Conservation (phyloP, 1,140 invertebrate species). For the Macrocentrus cingulum region DNA sequence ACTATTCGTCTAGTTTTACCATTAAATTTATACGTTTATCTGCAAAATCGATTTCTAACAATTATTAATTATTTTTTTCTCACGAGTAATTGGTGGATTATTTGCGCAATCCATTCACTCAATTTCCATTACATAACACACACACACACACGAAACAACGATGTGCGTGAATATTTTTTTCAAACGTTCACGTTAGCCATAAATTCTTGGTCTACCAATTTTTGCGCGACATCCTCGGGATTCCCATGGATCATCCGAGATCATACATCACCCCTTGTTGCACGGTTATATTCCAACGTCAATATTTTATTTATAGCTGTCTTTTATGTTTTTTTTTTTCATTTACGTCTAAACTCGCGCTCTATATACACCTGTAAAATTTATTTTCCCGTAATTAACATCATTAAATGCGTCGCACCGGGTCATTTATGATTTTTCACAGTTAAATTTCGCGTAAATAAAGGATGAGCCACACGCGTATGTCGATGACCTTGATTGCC, state of each 20-base stretch:
- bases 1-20: too few species aligned
- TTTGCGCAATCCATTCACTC: not conserved
- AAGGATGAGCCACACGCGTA: too few species aligned
- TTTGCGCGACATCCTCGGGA: slow-evolving; percentile 10
- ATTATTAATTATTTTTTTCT: not conserved
- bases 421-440: too few species aligned
- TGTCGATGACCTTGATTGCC: too few species aligned
- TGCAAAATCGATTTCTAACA: not conserved
- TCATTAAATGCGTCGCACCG: too few species aligned
- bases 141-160: too few species aligned
- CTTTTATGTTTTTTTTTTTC: not conserved
- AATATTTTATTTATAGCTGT: slow-evolving; percentile 13
- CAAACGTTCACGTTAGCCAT: not conserved
- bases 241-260: slow-evolving; percentile 12
- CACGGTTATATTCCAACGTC: slow-evolving; percentile 9
- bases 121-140: slow-evolving; percentile 8
- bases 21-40: not conserved
- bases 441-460: too few species aligned
- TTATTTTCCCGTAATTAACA: too few species aligned
- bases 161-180: not conserved
- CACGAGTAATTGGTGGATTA: not conserved
- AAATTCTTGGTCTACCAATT: slow-evolving; percentile 10
- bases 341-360: not conserved
- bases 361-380: too few species aligned
- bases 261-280: slow-evolving; percentile 10